These are phyloP conservation scores for Pogona vitticeps DNA, from an alignment of 2,113 vertebrate genomes.

Conservation along the genomic window DNA sequence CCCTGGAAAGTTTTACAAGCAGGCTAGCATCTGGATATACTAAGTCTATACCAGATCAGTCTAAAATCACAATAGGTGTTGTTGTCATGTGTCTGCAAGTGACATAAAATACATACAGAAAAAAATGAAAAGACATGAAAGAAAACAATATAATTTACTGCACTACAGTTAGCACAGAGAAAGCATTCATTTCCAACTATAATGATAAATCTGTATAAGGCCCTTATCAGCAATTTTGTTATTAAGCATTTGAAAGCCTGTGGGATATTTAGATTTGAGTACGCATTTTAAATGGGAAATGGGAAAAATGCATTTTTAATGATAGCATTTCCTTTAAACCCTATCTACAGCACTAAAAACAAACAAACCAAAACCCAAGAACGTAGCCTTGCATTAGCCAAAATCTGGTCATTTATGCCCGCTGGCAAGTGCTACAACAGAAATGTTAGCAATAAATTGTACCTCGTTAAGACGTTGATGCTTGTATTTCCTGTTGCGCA, in stretches of 20 bases:
- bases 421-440: too few species aligned
- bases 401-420: too few species aligned
- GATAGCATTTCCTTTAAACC: too few species aligned
- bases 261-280: slow-evolving; percentile 7
- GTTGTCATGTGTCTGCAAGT: neutral
- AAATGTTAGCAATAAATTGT: too few species aligned
- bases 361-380: too few species aligned
- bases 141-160: neutral
- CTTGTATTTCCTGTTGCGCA: too few species aligned
- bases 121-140: slow-evolving; percentile 21
- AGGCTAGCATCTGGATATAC: neutral
- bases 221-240: neutral
- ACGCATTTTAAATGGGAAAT: neutral
- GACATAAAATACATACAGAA: slow-evolving; percentile 1
- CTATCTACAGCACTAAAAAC: too few species aligned
- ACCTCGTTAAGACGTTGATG: too few species aligned
- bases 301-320: neutral
- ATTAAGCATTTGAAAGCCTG: slow-evolving; percentile 11
- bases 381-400: too few species aligned
- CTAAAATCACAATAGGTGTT: neutral
- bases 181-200: neutral
- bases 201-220: neutral
- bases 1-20: neutral
- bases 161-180: neutral
- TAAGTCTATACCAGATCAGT: neutral